Percentiles rank a stretch among this genome's conserved stretches.
Conservation (phyloP, 2,888 invertebrate genomes). For the Synanthedon andrenaeformis region DNA sequence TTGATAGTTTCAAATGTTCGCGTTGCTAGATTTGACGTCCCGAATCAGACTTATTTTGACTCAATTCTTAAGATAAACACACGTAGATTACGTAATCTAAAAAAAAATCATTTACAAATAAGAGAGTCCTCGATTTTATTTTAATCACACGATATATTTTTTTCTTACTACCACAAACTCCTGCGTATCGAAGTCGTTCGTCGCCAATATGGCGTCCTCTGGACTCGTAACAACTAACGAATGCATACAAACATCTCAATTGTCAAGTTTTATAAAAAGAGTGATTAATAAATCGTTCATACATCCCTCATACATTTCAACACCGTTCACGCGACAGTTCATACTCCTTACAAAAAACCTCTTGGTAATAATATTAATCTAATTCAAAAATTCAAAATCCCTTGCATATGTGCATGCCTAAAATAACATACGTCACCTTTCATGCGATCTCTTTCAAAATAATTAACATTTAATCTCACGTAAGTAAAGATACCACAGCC, state of each 20-base stretch:
- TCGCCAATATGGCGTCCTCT: slow-evolving; percentile 66
- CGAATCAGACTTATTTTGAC: too few species aligned
- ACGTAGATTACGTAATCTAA: too few species aligned
- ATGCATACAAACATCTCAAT: slow-evolving; percentile 57
- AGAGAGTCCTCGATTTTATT: too few species aligned
- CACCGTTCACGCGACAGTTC: slow-evolving; percentile 38
- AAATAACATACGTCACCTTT: slow-evolving; percentile 59
- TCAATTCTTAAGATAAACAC: too few species aligned
- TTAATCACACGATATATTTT: too few species aligned
- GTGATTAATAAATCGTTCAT: slow-evolving; percentile 33
- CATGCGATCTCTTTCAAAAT: slow-evolving; percentile 42
- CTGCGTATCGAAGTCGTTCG: slow-evolving; percentile 5
- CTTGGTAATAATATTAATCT: slow-evolving; percentile 36
- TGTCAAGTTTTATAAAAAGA: slow-evolving; percentile 57
- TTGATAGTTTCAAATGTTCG: too few species aligned
- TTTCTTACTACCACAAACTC: too few species aligned
- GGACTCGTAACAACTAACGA: slow-evolving; percentile 47
- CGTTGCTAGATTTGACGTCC: too few species aligned
- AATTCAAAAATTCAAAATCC: slow-evolving; percentile 62
- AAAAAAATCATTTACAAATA: too few species aligned
- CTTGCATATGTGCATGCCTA: slow-evolving; percentile 70
- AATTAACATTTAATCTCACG: slow-evolving; percentile 48
- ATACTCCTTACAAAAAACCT: slow-evolving; percentile 49
- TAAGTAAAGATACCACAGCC: slow-evolving; percentile 71
- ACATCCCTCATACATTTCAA: slow-evolving; percentile 30